Conservation (phyloP, 2,113 vertebrate genomes). For the Pedionomus torquatus region DNA sequence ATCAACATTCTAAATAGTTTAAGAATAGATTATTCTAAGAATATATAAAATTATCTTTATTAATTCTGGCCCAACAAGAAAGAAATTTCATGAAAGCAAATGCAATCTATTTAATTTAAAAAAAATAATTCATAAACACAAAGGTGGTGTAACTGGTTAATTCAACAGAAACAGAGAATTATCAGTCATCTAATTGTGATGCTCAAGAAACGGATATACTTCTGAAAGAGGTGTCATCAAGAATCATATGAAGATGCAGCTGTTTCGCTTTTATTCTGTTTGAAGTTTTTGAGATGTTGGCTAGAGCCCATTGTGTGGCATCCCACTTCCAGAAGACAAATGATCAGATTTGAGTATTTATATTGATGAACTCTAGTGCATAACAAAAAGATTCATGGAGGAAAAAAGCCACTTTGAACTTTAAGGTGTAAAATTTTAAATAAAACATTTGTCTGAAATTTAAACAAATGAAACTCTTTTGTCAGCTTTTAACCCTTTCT, state of each 20-base stretch:
- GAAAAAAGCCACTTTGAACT: not conserved
- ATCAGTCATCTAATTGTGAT: not conserved
- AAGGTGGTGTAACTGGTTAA: not conserved
- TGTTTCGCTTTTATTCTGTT: not conserved
- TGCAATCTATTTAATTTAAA: not conserved
- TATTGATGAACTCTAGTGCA: not conserved
- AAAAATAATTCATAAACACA: not conserved
- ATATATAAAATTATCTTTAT: not conserved
- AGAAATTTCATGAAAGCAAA: not conserved
- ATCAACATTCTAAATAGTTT: not conserved
- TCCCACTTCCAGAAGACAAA: not conserved
- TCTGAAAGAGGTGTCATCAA: not conserved
- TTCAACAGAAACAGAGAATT: not conserved
- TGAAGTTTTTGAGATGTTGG: not conserved
- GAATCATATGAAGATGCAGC: not conserved
- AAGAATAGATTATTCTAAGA: not conserved
- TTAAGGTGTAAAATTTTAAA: not conserved
- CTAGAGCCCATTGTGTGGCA: not conserved
- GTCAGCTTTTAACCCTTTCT: not conserved
- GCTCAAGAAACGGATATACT: not conserved
- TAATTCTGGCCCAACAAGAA: not conserved
- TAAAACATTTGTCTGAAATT: not conserved
- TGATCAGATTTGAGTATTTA: not conserved
- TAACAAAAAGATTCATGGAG: not conserved
- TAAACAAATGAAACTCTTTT: not conserved